These are phyloP conservation scores for Odontesthes bonariensis DNA, from an alignment of 2,113 vertebrate species.

Conservation along the genomic window DNA sequence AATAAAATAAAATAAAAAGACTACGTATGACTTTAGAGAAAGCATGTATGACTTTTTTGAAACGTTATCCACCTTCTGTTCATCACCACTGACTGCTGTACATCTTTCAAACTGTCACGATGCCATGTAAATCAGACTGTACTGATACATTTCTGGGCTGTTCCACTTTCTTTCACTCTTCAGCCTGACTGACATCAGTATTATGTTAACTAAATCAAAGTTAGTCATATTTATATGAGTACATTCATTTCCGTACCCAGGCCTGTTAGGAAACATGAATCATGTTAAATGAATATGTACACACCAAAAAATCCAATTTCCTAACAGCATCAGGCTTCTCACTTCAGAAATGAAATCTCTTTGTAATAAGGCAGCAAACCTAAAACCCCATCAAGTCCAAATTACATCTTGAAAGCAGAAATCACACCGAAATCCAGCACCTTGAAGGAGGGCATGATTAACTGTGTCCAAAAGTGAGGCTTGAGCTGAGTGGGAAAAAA, in stretches of 20 bases:
- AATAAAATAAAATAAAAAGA: too few relatives aligned
- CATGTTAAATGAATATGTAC: neutral
- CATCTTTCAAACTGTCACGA: neutral
- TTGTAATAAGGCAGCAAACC: conserved; percentile 39
- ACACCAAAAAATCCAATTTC: conserved; percentile 7
- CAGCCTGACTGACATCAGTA: conserved; percentile 1
- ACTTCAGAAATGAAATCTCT: conserved; percentile 45
- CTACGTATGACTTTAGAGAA: neutral
- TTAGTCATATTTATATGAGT: neutral
- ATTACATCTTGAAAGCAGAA: conserved; percentile 50
- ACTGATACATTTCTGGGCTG: neutral
- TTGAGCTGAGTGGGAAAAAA: conserved; percentile 48
- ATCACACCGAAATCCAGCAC: conserved; percentile 45
- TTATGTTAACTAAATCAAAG: conserved; percentile 11
- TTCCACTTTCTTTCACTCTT: neutral
- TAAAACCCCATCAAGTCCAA: conserved; percentile 49
- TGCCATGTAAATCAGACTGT: too few relatives aligned
- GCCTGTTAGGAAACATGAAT: neutral
- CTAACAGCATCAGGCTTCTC: conserved; percentile 10
- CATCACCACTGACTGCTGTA: neutral
- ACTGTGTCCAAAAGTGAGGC: conserved; percentile 51
- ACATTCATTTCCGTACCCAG: conserved; percentile 14
- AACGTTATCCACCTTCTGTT: neutral
- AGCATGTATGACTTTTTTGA: neutral
- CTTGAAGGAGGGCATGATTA: conserved; percentile 63